Base-by-base conservation (phyloP, 2,888 invertebrate genomes). In the Zonitis immaculata region DNA sequence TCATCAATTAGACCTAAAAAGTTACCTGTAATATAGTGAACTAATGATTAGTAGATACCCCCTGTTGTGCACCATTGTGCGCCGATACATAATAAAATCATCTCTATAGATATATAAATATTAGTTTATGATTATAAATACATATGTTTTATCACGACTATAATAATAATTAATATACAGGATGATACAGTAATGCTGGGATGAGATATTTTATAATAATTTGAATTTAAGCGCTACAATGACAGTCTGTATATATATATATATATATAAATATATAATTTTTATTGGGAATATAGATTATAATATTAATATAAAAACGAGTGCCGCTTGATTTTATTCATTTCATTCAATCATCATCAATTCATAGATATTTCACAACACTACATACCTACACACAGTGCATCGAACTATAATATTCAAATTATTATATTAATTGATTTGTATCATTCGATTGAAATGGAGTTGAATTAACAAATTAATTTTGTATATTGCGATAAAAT, bases 101-200 rank as follows among this genome's bases (percentile, higher is more conserved):
- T 75, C 74, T 72, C 66, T 64, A n/a, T n/a, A n/a, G n/a, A 62
- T 66, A 73, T 73, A 75, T 74, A 74, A 75, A 76, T 75, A 76
- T 76, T 74, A 66, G 73, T 69, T 72, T 73, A 71, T 66, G 69
- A 70, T 73, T 73, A 66, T 68, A 70, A 69, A 69, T 72, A 73
- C 73, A 73, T 62, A 64, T 72, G 73, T 75, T 73, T 71, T 72
- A 72, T 70, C 73, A 62, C 74, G 67, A 64, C 32, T n/a, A n/a
- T n/a, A n/a, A n/a, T n/a, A n/a, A n/a, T n/a, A n/a, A n/a, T n/a
- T n/a, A n/a, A n/a, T n/a, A n/a, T n/a, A n/a, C n/a, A n/a, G n/a
- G n/a, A n/a, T n/a, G n/a, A n/a, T n/a, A n/a, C n/a, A n/a, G n/a
- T n/a, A n/a, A n/a, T n/a, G n/a, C n/a, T n/a, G n/a, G n/a, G n/a